phyloP scores from a whole-genome alignment of 1,140 invertebrate genomes.

The Musca vetustissima region DNA sequence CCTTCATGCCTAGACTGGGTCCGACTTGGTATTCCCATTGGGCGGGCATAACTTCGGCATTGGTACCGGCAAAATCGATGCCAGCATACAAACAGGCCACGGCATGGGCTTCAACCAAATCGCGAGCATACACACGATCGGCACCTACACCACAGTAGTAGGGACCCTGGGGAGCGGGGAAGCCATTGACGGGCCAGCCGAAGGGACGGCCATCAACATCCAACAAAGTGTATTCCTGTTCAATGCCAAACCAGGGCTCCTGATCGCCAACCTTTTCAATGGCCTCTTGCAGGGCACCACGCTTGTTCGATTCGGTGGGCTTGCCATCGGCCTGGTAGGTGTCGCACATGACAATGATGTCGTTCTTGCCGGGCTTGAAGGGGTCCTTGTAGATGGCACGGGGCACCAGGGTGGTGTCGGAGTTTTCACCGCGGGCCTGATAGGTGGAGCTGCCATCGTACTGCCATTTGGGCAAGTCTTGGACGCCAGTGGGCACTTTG shows the following conservation, averaged over 20 bases:
- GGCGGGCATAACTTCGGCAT: conserved; percentile 93
- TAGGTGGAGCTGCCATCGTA: conserved; percentile 87
- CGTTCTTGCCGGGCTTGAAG: conserved; percentile 79
- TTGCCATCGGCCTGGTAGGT: conserved; percentile 68
- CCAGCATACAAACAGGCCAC: conserved; percentile 85
- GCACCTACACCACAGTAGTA: conserved; percentile 95
- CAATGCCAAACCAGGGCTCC: conserved; percentile 91
- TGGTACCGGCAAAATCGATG: conserved; percentile 84
- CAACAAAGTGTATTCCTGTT: conserved; percentile 89
- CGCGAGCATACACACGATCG: conserved; percentile 88
- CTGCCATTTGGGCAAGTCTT: conserved; percentile 86
- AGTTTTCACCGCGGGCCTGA: conserved; percentile 76
- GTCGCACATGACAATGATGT: conserved; percentile 82
- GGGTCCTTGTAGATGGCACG: conserved; percentile 86
- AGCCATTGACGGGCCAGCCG: conserved; percentile 92
- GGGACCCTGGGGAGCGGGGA: conserved; percentile 86
- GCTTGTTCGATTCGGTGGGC: conserved; percentile 58
- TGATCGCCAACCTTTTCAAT: conserved; percentile 56
- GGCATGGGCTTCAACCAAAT: conserved; percentile 87
- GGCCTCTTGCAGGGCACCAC: conserved; percentile 43
- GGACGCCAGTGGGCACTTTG: conserved; percentile 69
- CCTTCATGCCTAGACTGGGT: conserved; percentile 76
- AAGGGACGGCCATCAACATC: conserved; percentile 86
- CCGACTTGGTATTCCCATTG: conserved; percentile 69
- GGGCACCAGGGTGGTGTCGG: conserved; percentile 83